phyloP scores from a whole-genome alignment of 2,888 invertebrate species.

The Stenotaenia linearis region DNA sequence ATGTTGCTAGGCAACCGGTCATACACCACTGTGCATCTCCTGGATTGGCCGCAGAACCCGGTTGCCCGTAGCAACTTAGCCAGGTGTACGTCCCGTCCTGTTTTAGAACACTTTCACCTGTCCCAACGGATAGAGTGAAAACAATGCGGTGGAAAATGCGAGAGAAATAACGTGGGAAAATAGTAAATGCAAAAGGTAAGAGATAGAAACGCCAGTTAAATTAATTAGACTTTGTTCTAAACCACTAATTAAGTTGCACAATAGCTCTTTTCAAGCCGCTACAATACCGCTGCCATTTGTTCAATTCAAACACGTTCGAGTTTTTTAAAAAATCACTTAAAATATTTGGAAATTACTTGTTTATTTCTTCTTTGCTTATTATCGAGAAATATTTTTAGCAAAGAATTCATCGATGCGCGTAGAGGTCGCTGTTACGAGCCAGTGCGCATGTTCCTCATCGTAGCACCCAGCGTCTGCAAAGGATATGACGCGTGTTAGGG shows the following conservation, averaged over 20 bases:
- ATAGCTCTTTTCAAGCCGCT: neutral
- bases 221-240: too few relatives aligned
- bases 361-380: too few relatives aligned
- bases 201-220: neutral
- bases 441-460: neutral
- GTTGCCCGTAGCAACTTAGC: neutral
- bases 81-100: neutral
- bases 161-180: neutral
- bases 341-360: too few relatives aligned
- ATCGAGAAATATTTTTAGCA: neutral
- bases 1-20: neutral
- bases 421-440: neutral
- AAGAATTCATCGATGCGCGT: neutral
- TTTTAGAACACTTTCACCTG: neutral
- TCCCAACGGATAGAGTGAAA: neutral
- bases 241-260: neutral
- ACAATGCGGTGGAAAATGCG: neutral
- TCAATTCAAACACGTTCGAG: neutral
- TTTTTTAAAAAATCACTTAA: neutral
- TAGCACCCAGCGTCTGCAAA: neutral
- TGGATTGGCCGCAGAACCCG: neutral
- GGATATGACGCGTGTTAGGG: conserved; percentile 5
- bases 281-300: neutral
- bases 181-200: neutral
- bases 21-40: neutral